Base-by-base conservation (phyloP, 2,797 vertebrate genomes). In the Lutjanus argentimaculatus region DNA sequence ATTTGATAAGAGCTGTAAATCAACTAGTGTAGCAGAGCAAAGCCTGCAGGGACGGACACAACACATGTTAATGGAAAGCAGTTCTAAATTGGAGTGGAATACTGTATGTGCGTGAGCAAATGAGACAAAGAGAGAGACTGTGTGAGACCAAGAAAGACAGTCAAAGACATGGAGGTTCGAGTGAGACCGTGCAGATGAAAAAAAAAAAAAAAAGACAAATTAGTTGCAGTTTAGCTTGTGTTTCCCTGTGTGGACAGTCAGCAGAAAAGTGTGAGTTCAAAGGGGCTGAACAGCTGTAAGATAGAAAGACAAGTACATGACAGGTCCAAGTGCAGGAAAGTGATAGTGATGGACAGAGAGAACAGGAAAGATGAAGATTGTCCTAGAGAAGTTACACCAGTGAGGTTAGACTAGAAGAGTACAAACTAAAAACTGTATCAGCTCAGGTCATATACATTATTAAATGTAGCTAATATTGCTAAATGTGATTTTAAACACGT, bases 1-100 rank as follows among this genome's bases (percentile, higher is more conserved):
- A 93, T 94, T 95, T 94, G 94, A 95, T 95, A 92, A 93, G 92
- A 86, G 90, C 92, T 88, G 92, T 94, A 94, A 93, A 95, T 95
- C 94, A 94, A 91, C 76, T 71, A 55, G 86, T 87, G 90, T 82
- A 88, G 90, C 89, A 80, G 80, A 88, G 87, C 87, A 77, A 52
- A 89, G 86, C 85, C 91, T 83, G 82, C 86, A 86, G 92, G 88
- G 89, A 91, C 42, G 73, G 88, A 91, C 85, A 87, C 84, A 91
- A 90, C 92, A 91, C 84, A 85, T 87, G 90, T 85, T 91, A 92
- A 92, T 93, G 90, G 84, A 79, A 90, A 85, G 84, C 67, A 57
- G 76, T 53, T 78, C 80, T 79, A 85, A 85, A 87, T 70, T 83
- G 82, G 71, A 89, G 79, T 61, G 75, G 49, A 48, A 77, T 62